Evolutionary conservation across 2,888 invertebrate genomes (phyloP).

Genomic region (Spilarctia lutea): DNA sequence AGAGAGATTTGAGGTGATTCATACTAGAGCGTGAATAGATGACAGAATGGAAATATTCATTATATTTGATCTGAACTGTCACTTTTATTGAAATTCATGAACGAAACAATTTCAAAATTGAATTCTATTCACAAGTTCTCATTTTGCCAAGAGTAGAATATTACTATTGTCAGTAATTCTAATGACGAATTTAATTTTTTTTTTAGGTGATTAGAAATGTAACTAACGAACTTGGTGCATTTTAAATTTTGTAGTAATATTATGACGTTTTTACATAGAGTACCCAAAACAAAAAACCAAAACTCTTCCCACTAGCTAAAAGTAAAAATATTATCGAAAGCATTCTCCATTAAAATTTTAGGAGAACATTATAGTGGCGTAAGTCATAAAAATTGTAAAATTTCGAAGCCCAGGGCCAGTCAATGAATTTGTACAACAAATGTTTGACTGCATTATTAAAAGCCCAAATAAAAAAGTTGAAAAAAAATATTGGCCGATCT

Average conservation of each 20-base stretch:
- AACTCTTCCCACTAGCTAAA: neutral
- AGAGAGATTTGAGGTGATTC: neutral
- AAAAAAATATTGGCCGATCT: no score
- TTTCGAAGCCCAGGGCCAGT: no score
- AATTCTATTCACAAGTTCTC: neutral
- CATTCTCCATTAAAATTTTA: neutral
- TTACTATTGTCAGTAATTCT: neutral
- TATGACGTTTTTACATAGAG: neutral
- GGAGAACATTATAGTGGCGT: no score
- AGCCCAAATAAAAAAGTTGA: no score
- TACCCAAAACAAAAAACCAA: neutral
- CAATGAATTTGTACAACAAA: no score
- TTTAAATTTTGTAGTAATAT: neutral
- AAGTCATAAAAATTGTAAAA: no score
- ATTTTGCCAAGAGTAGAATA: neutral
- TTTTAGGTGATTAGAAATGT: neutral
- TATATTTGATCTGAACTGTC: neutral
- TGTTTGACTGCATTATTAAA: no score
- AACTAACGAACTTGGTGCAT: neutral
- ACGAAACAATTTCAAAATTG: neutral
- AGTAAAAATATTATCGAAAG: neutral
- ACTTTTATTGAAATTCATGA: neutral
- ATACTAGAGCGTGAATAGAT: neutral
- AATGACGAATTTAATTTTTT: neutral
- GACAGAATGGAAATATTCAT: neutral